A percentile compares a stretch with the other conserved stretches of the same genome.
These are phyloP conservation scores for Hyaena hyaena DNA, from an alignment of 2,113 vertebrate genomes.

Conservation along the genomic window DNA sequence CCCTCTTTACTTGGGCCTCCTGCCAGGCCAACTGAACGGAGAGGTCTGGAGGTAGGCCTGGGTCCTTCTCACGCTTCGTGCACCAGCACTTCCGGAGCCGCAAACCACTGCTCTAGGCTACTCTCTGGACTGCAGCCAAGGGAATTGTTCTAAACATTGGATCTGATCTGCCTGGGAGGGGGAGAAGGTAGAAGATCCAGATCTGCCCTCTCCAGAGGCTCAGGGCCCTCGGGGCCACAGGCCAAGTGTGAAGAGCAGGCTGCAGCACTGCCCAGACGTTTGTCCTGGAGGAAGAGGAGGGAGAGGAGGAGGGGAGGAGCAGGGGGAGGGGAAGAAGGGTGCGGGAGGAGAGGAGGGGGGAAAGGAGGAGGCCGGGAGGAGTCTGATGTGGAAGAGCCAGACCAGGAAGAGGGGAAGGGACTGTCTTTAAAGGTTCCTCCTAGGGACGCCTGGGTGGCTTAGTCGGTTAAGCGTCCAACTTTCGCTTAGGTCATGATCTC, in stretches of 20 bases:
- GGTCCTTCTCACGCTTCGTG: background rate
- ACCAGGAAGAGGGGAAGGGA: background rate
- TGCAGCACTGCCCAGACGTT: background rate
- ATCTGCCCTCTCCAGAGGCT: background rate
- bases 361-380: background rate
- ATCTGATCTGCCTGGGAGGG: background rate
- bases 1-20: background rate
- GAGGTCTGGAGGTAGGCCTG: background rate
- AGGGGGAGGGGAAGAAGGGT: too few species aligned
- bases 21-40: too few species aligned
- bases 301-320: too few species aligned
- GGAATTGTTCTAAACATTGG: background rate
- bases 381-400: background rate
- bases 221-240: background rate
- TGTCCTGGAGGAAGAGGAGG: background rate
- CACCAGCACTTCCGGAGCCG: background rate
- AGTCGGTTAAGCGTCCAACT: too few species aligned
- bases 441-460: too few species aligned
- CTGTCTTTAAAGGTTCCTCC: background rate
- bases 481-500: too few species aligned
- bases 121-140: background rate
- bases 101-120: background rate
- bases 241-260: background rate
- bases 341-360: fast-evolving
- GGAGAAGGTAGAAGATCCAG: background rate